Base-by-base conservation (phyloP, 2,113 vertebrate genomes). In the Lathamus discolor region DNA sequence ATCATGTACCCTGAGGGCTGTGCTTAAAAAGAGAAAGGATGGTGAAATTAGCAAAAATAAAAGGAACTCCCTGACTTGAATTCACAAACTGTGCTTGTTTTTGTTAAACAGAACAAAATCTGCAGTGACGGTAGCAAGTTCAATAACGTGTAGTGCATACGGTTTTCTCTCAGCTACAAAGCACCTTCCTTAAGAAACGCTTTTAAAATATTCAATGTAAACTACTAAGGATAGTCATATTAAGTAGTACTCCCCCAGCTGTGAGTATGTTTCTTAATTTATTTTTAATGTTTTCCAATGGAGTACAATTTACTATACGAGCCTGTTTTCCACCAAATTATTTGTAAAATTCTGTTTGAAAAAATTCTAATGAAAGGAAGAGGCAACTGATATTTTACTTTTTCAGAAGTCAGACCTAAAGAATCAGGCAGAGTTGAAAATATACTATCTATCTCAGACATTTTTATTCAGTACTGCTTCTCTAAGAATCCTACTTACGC, bases 51-150 rank as follows among this genome's bases (percentile, higher is more conserved):
- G 95, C 95, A 98, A 97, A 97, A 97, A 97, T 95, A 97, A 97
- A 98, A 97, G 97, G 91, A 95, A 96, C 93, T 97, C 96, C 97
- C 98, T 98, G 97, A 97, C 94, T 97, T 97, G 96, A 96, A 97
- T 98, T 93, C 94, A 97, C 95, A 98, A 98, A 98, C 96, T 93
- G 95, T 93, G 94, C 96, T 98, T 98, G 97, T 97, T 98, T 98
- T 98, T 98, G 97, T 98, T 97, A 97, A 98, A 98, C 96, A 97
- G 93, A 95, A 97, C 95, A 98, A 97, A 97, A 97, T 98, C 96
- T 97, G 93, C 93, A 82, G 96, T 96, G 96, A 97, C 86, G 92
- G 96, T 97, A 96, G 95, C 94, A 95, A 97, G 96, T 95, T 96
- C 94, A 96, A 90, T 96, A 97, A 95, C 93, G 74, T 96, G 97